These are phyloP conservation scores for Sipha flava DNA, from an alignment of 1,140 invertebrate genomes.

Conservation along the genomic window DNA sequence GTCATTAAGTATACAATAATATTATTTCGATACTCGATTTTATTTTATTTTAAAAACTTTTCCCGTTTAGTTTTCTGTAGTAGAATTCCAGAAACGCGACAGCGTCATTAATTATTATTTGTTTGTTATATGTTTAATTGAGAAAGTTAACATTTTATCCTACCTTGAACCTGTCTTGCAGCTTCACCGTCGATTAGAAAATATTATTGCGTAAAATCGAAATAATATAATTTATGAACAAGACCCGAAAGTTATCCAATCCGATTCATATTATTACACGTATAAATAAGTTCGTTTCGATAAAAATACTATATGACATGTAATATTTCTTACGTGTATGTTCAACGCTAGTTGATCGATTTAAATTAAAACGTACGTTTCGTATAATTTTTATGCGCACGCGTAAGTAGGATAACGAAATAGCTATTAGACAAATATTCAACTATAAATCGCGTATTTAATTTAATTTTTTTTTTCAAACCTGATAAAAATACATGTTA, in stretches of 20 bases:
- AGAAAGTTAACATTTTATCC: neutral
- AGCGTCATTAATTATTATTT: neutral
- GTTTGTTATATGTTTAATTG: neutral
- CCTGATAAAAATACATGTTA: no score
- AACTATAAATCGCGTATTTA: no score
- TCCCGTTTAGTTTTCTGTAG: neutral
- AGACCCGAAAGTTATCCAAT: conserved; percentile 2
- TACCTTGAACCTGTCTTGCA: neutral
- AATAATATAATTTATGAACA: neutral
- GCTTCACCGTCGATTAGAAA: neutral
- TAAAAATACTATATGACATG: no score
- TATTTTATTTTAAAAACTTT: neutral
- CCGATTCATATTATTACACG: neutral
- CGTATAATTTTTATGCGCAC: no score
- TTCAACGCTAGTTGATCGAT: no score
- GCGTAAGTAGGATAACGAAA: no score
- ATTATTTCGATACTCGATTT: no score
- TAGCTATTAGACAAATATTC: no score
- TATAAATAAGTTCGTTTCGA: no score
- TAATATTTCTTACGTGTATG: no score
- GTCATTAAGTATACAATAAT: neutral
- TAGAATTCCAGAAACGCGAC: neutral
- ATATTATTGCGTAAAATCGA: neutral
- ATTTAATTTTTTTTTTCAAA: no score
- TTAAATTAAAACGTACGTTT: no score